phyloP scores from a whole-genome alignment of 1,140 invertebrate species.

The Gerris buenoi region DNA sequence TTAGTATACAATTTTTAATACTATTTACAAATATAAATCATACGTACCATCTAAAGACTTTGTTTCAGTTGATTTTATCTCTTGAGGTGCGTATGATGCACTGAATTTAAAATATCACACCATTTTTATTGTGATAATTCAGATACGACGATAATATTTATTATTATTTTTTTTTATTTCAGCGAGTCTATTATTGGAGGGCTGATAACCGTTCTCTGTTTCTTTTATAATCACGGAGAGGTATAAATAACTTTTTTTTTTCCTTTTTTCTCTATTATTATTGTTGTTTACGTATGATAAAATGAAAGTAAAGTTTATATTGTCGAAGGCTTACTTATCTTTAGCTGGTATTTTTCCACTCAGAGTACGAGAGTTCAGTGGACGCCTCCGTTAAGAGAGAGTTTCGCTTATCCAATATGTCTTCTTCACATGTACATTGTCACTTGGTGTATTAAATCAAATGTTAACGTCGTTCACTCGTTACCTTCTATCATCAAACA shows the following conservation, averaged over 20 bases:
- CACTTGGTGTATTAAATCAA: slow-evolving; percentile 8
- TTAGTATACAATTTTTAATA: too few relatives aligned
- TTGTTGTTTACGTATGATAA: not conserved
- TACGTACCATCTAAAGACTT: too few relatives aligned
- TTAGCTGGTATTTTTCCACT: slow-evolving; percentile 22
- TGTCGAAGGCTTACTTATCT: too few relatives aligned
- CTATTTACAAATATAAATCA: too few relatives aligned
- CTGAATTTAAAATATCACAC: too few relatives aligned
- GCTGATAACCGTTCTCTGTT: slow-evolving; percentile 44
- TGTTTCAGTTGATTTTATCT: too few relatives aligned
- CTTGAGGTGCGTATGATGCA: too few relatives aligned
- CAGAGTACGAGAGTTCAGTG: slow-evolving; percentile 60
- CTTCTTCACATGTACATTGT: slow-evolving; percentile 31
- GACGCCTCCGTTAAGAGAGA: slow-evolving; percentile 69
- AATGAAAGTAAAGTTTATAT: slow-evolving; percentile 5
- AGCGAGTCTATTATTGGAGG: slow-evolving; percentile 54
- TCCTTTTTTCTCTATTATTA: slow-evolving; percentile 3
- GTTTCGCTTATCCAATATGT: slow-evolving; percentile 56
- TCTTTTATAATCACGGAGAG: slow-evolving; percentile 67
- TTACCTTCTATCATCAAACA: too few relatives aligned
- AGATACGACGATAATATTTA: too few relatives aligned
- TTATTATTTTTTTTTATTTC: slow-evolving; percentile 15
- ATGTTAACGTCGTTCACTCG: too few relatives aligned
- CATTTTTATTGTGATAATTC: too few relatives aligned
- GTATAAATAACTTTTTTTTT: slow-evolving; percentile 24